Evolutionary conservation across 2,797 vertebrate species (phyloP), one percentile per base, ranked within the genome.

Genomic region (Chiroxiphia lanceolata): DNA sequence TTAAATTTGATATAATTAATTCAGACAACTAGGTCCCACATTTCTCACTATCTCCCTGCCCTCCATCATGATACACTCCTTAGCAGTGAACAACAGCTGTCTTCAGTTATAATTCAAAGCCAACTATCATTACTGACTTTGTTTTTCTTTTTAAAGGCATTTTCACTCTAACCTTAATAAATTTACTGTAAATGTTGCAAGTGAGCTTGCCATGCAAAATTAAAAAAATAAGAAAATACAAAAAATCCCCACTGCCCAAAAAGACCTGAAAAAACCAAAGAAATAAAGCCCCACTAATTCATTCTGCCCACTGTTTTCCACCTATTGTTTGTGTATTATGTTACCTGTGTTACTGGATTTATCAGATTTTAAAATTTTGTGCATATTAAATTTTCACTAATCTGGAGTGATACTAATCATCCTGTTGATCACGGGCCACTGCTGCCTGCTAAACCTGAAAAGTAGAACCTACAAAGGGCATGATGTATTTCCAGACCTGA

Each of bases 241-340:
- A 21, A 68, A 10, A 42, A 27, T 29, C 1, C 3, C 3, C 11
- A 3, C 3, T 4, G 0, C 1, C 17, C 5, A 3, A 13, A 63
- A 68, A 42, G 47, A 33, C 0, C 1, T 8, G 9, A 13, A 17
- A 9, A 38, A 14, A 1, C 1, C 3, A 31, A 59, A 63, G 4
- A 50, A 45, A 10, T 2, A 38, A 34, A 4, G 1, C 1, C 1
- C 1, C 26, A 29, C 2, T 31, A 23, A 6, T 47, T 72, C 0
- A 13, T 64, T 82, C 59, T 51, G 3, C 7, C 26, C 26, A 25
- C 8, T 25, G 3, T 38, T 64, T 68, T 71, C 6, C 17, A 50
- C 4, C 1, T 44, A 7, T 13, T 44, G 2, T 48, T 89, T 51
- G 42, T 10, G 4, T 31, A 25, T 22, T 12, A 7, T 33, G 2